Base-by-base conservation (phyloP, 2,888 invertebrate genomes). In the Isoperla grammatica region DNA sequence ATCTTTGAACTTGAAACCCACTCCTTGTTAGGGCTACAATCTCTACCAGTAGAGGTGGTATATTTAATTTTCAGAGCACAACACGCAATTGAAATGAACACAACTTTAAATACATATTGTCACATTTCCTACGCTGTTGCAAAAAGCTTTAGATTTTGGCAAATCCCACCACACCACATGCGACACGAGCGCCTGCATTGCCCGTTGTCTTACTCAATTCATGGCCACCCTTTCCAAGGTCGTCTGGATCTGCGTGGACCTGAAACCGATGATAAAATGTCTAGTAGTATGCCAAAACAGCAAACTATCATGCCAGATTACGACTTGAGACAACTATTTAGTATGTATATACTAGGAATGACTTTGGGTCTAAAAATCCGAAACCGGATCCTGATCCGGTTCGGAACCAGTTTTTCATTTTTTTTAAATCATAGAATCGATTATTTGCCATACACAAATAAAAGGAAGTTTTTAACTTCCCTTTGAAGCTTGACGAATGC, bases 191-290 rank as follows among this genome's bases (percentile, higher is more conserved):
- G 2, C 97, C 97, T 56, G 97, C 95, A 75, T 97, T 95, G 59
- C 97, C 97, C 12, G 96, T 97, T 3, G 88, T 86, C 77, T 88
- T 88, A 79, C 95, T 95, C 65, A 94, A 78, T 71, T 95, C 94
- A 70, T 94, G 90, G 0, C 94, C 95, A 29, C 95, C 95, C 64
- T 85, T 76, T n/a, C 96, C 96, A 61, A 96, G 78, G 76, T 97
- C 97, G 77, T 97, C 97, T 0, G 85, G 83, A 76, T 95, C 95
- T 43, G 90, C 95, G 74, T 97, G 96, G 6, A 96, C 78, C 78
- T 78, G 64, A 1, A 40, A 62, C 15, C 46, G 12, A 56, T 19
- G 13, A 19, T 37, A 9, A 37, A 37, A 12, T 37, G 6, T 37
- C 12, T 45, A 9, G 15, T 13, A 43, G 15, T 43, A 43, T 17